Conservation (phyloP, 2,113 vertebrate genomes). For the Tachysurus vachellii region DNA sequence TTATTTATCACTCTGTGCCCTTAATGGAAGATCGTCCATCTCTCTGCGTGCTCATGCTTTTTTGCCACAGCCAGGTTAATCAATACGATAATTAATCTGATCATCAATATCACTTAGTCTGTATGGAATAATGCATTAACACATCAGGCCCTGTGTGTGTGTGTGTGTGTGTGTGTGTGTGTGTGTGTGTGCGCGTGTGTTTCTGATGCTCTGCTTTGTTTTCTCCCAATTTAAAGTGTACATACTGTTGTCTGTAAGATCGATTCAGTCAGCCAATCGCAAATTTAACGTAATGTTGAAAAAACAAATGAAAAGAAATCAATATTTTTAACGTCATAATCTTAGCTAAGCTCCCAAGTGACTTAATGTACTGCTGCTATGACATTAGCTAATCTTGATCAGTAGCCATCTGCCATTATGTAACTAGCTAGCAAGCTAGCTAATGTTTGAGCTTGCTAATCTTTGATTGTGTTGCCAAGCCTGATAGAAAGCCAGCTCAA, state of each 20-base stretch:
- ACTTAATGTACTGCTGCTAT: background rate
- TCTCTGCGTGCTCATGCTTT: background rate
- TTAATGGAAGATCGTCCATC: background rate
- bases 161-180: constrained; percentile 19
- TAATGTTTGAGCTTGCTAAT: background rate
- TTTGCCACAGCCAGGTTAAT: background rate
- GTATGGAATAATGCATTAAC: constrained; percentile 17
- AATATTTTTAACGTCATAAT: background rate
- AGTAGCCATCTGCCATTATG: background rate
- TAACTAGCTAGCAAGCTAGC: background rate
- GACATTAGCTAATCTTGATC: background rate
- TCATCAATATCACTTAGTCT: constrained; percentile 11
- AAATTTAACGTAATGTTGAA: too few species aligned
- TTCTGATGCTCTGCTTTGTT: background rate
- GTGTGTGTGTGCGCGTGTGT: background rate
- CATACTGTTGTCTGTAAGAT: background rate
- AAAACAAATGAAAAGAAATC: background rate
- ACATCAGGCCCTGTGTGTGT: background rate
- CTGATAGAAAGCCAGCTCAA: background rate
- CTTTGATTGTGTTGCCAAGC: background rate
- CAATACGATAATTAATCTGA: constrained; percentile 21
- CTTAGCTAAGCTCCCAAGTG: background rate
- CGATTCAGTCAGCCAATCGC: too few species aligned
- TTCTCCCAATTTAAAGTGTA: background rate
- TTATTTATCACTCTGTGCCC: background rate